Percentiles rank a stretch among this genome's conserved stretches.
Conservation (phyloP, 2,113 vertebrate genomes). For the Nymphicus hollandicus region DNA sequence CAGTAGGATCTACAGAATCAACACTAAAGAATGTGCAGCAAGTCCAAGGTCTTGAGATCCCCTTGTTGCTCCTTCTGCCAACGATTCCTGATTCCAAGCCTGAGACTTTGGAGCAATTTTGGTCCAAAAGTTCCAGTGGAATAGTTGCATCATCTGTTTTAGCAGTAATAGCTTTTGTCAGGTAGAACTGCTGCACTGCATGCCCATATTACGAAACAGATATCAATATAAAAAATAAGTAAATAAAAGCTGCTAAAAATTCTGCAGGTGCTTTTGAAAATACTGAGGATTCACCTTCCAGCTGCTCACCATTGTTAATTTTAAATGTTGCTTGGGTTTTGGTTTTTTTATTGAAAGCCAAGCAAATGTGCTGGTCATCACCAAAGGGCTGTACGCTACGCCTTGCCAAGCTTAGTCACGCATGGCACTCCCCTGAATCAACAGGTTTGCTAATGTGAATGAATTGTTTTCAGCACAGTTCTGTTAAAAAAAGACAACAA, state of each 20-base stretch:
- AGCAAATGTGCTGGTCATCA: neutral
- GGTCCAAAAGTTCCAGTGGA: neutral
- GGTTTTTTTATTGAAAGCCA: neutral
- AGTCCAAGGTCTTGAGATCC: neutral
- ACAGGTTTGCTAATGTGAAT: neutral
- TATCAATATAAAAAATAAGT: neutral
- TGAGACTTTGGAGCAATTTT: neutral
- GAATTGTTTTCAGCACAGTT: neutral
- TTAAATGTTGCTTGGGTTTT: neutral
- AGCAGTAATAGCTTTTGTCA: neutral
- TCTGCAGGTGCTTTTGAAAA: neutral
- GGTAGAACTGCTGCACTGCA: neutral
- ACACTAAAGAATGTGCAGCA: neutral
- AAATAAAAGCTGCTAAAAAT: neutral
- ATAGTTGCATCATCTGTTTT: neutral
- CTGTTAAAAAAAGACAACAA: neutral
- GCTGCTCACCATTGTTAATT: neutral
- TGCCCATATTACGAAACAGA: neutral
- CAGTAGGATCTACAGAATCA: neutral
- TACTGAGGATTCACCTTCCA: neutral
- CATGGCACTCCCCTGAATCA: neutral
- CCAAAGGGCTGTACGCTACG: accelerated
- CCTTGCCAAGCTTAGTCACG: neutral
- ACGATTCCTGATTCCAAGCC: neutral
- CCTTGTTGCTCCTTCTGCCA: neutral